A percentile compares a stretch with the other conserved stretches of the same genome.
Evolutionary conservation across 2,113 vertebrate genomes (phyloP).

Genomic region (Rhinogobius similis): DNA sequence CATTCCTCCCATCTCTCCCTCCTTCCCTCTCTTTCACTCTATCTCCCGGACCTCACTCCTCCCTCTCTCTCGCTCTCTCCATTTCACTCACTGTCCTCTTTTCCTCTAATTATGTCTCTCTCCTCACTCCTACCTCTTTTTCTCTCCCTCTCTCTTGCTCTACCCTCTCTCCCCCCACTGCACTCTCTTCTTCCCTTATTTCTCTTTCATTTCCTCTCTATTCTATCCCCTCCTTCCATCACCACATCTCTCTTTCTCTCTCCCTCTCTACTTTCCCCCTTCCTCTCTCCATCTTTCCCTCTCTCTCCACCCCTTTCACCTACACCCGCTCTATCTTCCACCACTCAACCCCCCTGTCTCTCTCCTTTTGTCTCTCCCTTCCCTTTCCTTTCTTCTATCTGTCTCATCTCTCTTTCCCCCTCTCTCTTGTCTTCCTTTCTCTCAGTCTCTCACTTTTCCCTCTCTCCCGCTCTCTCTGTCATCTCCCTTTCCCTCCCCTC

Average conservation of each 20-base stretch:
- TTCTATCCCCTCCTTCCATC: too few relatives aligned
- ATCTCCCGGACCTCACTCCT: slow-evolving; percentile 10
- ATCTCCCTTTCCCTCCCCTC: too few relatives aligned
- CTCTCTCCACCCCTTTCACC: too few relatives aligned
- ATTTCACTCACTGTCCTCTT: background rate
- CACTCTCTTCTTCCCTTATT: background rate
- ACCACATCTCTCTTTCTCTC: too few relatives aligned
- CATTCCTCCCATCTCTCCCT: too few relatives aligned
- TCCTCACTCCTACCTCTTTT: slow-evolving; percentile 31
- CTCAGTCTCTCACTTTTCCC: background rate
- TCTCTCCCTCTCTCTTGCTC: too few relatives aligned
- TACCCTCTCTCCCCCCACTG: background rate
- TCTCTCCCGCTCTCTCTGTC: background rate
- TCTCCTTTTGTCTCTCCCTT: too few relatives aligned
- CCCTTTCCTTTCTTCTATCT: background rate
- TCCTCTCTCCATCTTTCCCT: background rate
- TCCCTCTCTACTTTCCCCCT: background rate
- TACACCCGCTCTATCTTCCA: too few relatives aligned
- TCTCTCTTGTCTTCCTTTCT: background rate
- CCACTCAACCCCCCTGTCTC: too few relatives aligned
- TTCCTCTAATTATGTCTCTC: background rate
- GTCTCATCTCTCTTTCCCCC: too few relatives aligned
- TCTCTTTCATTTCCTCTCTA: background rate
- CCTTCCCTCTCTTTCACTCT: background rate
- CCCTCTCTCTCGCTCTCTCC: background rate